Base-by-base conservation (phyloP, 2,113 vertebrate species). In the Pomatostomus ruficeps region DNA sequence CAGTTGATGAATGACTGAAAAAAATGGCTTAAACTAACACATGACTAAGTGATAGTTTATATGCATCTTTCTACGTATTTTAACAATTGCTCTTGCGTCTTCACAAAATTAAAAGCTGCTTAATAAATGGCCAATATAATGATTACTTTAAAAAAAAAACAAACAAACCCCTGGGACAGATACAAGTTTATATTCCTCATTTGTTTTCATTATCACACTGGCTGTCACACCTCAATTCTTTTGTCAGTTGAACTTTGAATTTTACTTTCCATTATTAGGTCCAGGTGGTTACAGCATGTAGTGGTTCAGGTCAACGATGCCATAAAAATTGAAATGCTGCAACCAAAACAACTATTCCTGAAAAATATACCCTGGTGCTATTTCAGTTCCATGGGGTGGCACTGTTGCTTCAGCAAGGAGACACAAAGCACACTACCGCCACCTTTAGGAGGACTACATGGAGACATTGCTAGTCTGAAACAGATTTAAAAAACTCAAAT, bases 321-420 rank as follows among this genome's bases (percentile, higher is more conserved):
- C 49, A 59, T 12, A 65, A 63, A 59, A 82, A 71, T 0, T 38
- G 10, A 62, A 79, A 51, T 20, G 51, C n/a, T 40, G 57, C 51
- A 66, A 57, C 54, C 3, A 1, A 85, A 79, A 67, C 13, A 0
- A 0, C 43, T 57, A 4, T 33, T 79, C 22, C 45, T 61, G n/a
- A 66, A 81, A 59, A n/a, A 89, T 49, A 42, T 9, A 35, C 45
- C 61, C 24, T 7, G 18, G 6, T n/a, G 55, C 29, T 15, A 59
- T 58, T 75, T 55, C 45, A 38, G 0, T 71, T 89, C 91, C 95
- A 7, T 55, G 26, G 92, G 96, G 92, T 85, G 95, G 95, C 96
- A 91, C 79, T 89, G 19, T 88, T 78, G 68, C 83, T 85, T 73
- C 77, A 83, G 58, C 31, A 73, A 65, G 21, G 14, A 63, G 22